Conservation (phyloP, 2,113 vertebrate genomes). For the Corapipo altera region DNA sequence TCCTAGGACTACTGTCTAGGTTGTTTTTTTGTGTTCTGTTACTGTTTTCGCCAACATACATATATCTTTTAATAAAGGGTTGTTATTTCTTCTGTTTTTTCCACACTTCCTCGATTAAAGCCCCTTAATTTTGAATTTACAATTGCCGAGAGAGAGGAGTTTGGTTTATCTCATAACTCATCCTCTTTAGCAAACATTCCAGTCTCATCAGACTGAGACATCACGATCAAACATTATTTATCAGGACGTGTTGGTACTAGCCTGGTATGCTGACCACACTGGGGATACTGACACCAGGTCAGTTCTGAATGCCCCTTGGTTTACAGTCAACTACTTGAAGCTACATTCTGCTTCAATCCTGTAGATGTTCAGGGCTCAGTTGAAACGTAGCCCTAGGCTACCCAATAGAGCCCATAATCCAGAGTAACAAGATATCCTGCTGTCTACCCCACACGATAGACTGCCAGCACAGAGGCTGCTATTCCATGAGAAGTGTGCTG, state of each 20-base stretch:
- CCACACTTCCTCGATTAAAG: too few relatives aligned
- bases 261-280: not conserved
- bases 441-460: not conserved
- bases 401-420: not conserved
- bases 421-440: not conserved
- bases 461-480: not conserved
- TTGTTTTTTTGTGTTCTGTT: too few relatives aligned
- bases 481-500: not conserved
- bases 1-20: too few relatives aligned
- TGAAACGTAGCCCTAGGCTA: not conserved
- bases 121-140: too few relatives aligned
- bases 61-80: too few relatives aligned
- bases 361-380: not conserved
- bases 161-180: too few relatives aligned
- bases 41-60: too few relatives aligned
- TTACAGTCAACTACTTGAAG: not conserved
- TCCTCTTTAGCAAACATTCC: too few relatives aligned
- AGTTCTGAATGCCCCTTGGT: not conserved
- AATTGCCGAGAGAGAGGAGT: too few relatives aligned
- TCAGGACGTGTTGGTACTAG: not conserved
- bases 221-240: not conserved
- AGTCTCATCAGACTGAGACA: too few relatives aligned
- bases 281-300: not conserved
- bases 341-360: not conserved
- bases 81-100: too few relatives aligned